Percentiles rank a stretch among this genome's conserved stretches.
Conservation (phyloP, 92 coral and sea anemone genomes). For the Desmophyllum pertusum region DNA sequence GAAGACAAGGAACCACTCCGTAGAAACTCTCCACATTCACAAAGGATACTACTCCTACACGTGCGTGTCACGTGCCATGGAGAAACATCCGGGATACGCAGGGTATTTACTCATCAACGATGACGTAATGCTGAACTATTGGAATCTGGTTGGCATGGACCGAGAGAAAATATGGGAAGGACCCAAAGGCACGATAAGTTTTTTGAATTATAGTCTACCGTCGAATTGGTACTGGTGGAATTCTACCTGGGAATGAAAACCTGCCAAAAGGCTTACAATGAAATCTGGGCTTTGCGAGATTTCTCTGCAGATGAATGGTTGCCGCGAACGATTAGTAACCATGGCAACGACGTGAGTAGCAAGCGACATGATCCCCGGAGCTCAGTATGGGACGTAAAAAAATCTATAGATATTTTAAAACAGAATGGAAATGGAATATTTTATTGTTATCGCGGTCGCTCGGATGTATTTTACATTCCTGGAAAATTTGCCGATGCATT, state of each 20-base stretch:
- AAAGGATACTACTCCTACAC: slow-evolving; percentile 82
- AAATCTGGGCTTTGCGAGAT: slow-evolving; percentile 61
- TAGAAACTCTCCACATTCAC: slow-evolving; percentile 60
- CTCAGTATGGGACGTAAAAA: slow-evolving; percentile 39
- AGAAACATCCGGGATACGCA: slow-evolving; percentile 61
- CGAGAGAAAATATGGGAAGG: slow-evolving; percentile 83
- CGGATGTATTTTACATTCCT: slow-evolving; percentile 87
- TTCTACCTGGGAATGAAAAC: slow-evolving; percentile 66
- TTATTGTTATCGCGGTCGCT: slow-evolving; percentile 79
- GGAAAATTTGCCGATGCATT: slow-evolving; percentile 64
- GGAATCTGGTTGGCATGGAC: slow-evolving; percentile 74
- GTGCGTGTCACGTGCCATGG: slow-evolving; percentile 84
- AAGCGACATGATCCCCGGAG: background rate
- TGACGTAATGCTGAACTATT: slow-evolving; percentile 85
- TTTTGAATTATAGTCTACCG: slow-evolving; percentile 52
- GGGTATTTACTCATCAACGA: slow-evolving; percentile 86
- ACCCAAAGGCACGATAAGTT: slow-evolving; percentile 62
- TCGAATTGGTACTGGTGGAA: slow-evolving; percentile 91
- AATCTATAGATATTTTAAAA: slow-evolving; percentile 42
- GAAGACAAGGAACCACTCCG: slow-evolving; percentile 39
- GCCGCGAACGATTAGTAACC: background rate
- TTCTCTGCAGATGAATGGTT: slow-evolving; percentile 1
- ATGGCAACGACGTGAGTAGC: background rate
- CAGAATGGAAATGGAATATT: slow-evolving; percentile 64
- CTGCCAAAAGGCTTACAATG: slow-evolving; percentile 81